Base-by-base conservation (phyloP, 2,797 vertebrate genomes). In the Hippopotamyrus pictus region DNA sequence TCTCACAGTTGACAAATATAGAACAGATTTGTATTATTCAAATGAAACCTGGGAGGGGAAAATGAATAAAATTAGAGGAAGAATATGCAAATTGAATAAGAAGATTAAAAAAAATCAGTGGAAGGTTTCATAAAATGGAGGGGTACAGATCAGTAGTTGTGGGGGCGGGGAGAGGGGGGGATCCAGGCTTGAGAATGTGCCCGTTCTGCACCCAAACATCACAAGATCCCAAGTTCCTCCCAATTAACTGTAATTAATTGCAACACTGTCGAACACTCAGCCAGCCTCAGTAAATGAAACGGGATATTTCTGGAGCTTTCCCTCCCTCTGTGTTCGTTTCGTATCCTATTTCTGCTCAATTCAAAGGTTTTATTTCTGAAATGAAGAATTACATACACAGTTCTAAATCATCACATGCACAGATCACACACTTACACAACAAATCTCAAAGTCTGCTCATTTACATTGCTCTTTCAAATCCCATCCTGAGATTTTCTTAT, bases 1-100 rank as follows among this genome's bases (percentile, higher is more conserved):
- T 94, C 93, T 94, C 93, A 90, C 92, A 92, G 93, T 93, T 94
- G 93, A 95, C 95, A 95, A 95, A 96, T 95, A 96, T 95, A 96
- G 94, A 95, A 93, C 89, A 92, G 94, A 94, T 95, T 96, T 96
- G 94, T 96, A 96, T 96, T 95, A 96, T 96, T 96, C 94, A 96
- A 94, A 95, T 93, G 93, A 93, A 94, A 95, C 94, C 94, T 95
- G 95, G 93, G 93, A 94, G 91, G 93, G 93, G 88, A 89, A 59
- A 89, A 79, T 1, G 91, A 92, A 92, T 92, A 89, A 95, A 94
- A 95, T 95, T 93, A 94, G 92, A 92, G 93, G 88, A 90, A 93
- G 94, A 93, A 94, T 95, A 96, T 96, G 95, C 93, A 95, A 95
- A 96, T 94, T 88, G 93, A 87, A 93, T 94, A 95, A 95, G 94